Evolutionary conservation across 2,113 vertebrate species (phyloP).

Genomic region (Barbus barbus): DNA sequence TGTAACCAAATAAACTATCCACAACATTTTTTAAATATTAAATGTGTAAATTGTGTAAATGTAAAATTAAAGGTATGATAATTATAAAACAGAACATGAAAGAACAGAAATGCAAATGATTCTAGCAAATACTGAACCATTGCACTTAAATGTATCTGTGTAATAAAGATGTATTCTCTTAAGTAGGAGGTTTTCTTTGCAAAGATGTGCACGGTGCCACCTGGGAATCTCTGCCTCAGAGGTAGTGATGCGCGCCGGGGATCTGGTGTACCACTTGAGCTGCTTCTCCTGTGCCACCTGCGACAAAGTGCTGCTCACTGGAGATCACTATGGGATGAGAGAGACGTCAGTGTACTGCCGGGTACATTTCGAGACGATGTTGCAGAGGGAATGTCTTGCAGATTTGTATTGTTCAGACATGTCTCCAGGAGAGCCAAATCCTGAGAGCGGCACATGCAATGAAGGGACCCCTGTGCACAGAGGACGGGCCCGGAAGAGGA

Average conservation of each 20-base stretch:
- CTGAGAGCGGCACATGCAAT: conserved; percentile 94
- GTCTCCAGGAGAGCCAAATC: conserved; percentile 77
- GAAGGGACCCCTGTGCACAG: conserved; percentile 95
- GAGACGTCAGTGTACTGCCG: conserved; percentile 98
- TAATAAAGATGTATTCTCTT: conserved; percentile 48
- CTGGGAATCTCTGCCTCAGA: conserved; percentile 97
- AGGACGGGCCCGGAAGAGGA: conserved; percentile 92
- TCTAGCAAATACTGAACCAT: neutral
- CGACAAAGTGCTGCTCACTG: conserved; percentile 97
- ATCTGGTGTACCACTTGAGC: conserved; percentile 97
- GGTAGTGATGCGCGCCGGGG: conserved; percentile 98
- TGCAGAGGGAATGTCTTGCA: conserved; percentile 93
- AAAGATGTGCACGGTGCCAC: conserved; percentile 97
- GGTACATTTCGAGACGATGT: conserved; percentile 95
- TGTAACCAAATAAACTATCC: too few species aligned
- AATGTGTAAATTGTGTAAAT: too few species aligned
- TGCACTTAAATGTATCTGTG: neutral
- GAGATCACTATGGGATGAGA: conserved; percentile 99
- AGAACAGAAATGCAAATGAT: too few species aligned
- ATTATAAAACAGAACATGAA: too few species aligned
- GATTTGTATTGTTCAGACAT: conserved; percentile 90
- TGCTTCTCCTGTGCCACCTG: conserved; percentile 98
- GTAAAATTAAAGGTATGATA: too few species aligned
- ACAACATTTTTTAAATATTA: too few species aligned
- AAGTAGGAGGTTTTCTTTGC: conserved; percentile 95